Evolutionary conservation across 2,113 vertebrate species (phyloP).

Genomic region (Hippoglossus stenolepis): DNA sequence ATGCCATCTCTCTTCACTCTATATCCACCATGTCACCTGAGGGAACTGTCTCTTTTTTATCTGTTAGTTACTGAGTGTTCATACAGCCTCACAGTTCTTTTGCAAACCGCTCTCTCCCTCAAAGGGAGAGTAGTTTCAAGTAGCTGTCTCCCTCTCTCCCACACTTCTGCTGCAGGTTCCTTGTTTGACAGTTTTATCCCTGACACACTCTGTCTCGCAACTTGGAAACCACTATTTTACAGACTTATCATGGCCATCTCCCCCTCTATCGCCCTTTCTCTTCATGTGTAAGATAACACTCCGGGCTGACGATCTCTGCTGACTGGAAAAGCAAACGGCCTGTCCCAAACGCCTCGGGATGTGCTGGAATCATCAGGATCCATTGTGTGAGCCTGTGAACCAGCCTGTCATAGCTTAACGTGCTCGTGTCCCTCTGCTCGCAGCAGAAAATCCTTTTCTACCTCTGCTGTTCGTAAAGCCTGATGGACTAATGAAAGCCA

Average conservation of each 20-base stretch:
- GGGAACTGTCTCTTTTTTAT: slow-evolving; percentile 76
- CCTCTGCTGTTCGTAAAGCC: slow-evolving; percentile 62
- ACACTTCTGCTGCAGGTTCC: slow-evolving; percentile 62
- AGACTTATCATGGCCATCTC: slow-evolving; percentile 28
- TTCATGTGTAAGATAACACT: slow-evolving; percentile 55
- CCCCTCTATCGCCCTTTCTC: slow-evolving; percentile 27
- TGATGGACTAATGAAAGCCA: slow-evolving; percentile 65
- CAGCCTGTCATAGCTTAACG: slow-evolving; percentile 31
- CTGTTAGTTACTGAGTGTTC: slow-evolving; percentile 69
- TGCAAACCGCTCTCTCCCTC: slow-evolving; percentile 41
- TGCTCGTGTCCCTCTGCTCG: slow-evolving; percentile 31
- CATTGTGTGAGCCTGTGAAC: slow-evolving; percentile 47
- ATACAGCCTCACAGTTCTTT: slow-evolving; percentile 46
- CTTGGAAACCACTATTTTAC: slow-evolving; percentile 69
- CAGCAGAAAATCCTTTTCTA: slow-evolving; percentile 49
- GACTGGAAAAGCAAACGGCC: slow-evolving; percentile 54
- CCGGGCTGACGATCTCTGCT: slow-evolving; percentile 39
- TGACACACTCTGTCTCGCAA: slow-evolving; percentile 60
- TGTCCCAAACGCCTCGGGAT: slow-evolving; percentile 41
- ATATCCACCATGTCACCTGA: slow-evolving; percentile 64
- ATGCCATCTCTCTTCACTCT: slow-evolving; percentile 57
- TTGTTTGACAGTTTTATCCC: slow-evolving; percentile 74
- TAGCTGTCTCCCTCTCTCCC: slow-evolving; percentile 67
- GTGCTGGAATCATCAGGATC: slow-evolving; percentile 73
- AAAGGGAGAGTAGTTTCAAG: slow-evolving; percentile 57